Evolutionary conservation across 2,888 invertebrate genomes (phyloP).

Genomic region (Cenopis cana): DNA sequence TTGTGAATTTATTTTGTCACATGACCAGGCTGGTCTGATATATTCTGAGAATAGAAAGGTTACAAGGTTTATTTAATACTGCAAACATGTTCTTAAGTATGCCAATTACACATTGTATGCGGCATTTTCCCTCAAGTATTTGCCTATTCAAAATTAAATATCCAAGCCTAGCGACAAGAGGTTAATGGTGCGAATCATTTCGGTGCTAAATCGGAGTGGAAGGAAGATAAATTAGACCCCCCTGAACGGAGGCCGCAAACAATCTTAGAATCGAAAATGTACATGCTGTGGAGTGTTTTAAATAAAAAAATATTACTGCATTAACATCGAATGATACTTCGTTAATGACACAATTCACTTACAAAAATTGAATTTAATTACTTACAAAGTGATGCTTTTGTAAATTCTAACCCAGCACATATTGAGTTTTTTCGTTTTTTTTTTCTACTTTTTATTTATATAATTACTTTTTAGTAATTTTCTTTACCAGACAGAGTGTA

Average conservation of each 20-base stretch:
- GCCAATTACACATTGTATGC: constrained; percentile 28
- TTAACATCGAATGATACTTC: neutral
- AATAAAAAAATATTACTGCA: neutral
- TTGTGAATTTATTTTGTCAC: neutral
- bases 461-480: too few species aligned
- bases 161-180: constrained; percentile 59
- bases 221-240: constrained; percentile 72
- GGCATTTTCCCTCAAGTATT: constrained; percentile 28
- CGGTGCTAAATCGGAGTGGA: constrained; percentile 73
- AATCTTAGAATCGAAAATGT: constrained; percentile 23
- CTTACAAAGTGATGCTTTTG: too few species aligned
- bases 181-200: constrained; percentile 78
- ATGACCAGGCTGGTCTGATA: neutral
- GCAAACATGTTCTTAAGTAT: neutral
- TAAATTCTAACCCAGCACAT: neutral
- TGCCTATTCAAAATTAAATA: constrained; percentile 56
- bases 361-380: neutral
- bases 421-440: neutral
- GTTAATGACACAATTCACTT: neutral
- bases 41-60: neutral
- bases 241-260: constrained; percentile 39
- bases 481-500: neutral
- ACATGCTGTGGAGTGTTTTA: neutral
- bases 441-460: too few species aligned
- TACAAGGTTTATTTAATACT: too few species aligned